Evolutionary conservation across 2,888 invertebrate genomes (phyloP).

Genomic region (Amphimallon solstitiale): DNA sequence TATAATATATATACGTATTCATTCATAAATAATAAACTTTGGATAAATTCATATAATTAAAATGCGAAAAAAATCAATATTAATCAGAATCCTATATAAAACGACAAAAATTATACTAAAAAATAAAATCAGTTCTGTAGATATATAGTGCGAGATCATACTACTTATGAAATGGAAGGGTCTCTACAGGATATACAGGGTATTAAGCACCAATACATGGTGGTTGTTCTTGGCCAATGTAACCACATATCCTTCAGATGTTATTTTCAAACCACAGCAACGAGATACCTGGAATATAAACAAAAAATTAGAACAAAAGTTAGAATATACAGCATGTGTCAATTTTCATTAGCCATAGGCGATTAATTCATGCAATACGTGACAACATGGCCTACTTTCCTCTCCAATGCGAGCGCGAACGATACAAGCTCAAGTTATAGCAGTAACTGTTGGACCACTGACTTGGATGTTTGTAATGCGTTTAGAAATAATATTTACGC

Average conservation of each 20-base stretch:
- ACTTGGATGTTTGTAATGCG: too few species aligned
- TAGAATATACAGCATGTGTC: too few species aligned
- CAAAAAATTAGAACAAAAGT: constrained; percentile 33
- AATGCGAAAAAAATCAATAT: constrained; percentile 44
- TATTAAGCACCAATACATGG: constrained; percentile 95
- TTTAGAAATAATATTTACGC: too few species aligned
- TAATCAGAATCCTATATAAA: constrained; percentile 40
- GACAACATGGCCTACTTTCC: too few species aligned
- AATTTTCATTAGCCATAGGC: too few species aligned
- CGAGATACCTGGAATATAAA: constrained; percentile 84
- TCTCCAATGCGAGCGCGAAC: too few species aligned
- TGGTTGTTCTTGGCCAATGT: constrained; percentile 99
- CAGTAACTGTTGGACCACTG: too few species aligned
- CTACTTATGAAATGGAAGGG: constrained; percentile 59
- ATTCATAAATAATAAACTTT: constrained; percentile 47
- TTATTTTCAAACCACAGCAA: constrained; percentile 97
- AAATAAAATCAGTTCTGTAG: constrained; percentile 63
- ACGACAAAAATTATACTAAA: constrained; percentile 47
- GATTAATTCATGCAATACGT: too few species aligned
- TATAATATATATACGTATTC: constrained; percentile 43
- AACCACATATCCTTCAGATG: constrained; percentile 95
- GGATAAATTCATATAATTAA: constrained; percentile 46
- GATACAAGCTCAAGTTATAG: too few species aligned
- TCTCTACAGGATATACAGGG: constrained; percentile 89
- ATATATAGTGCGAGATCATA: constrained; percentile 62